These are phyloP conservation scores for Probosciger aterrimus DNA, from an alignment of 2,113 vertebrate species.

Conservation along the genomic window DNA sequence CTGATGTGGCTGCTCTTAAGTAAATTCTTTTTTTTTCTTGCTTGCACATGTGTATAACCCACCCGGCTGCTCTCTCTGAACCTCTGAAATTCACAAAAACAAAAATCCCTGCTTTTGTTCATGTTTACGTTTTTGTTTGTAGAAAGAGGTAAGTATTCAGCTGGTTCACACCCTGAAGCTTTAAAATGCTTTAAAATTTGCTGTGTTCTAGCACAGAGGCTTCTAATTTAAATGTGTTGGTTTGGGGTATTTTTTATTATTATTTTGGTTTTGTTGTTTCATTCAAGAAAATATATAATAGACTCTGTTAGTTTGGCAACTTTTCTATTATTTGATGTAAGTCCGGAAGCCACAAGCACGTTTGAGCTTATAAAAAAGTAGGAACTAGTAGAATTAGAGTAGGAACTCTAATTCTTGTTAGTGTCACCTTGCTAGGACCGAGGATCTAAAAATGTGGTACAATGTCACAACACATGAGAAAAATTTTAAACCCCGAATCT, in stretches of 20 bases:
- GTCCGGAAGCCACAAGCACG: neutral
- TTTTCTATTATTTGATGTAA: neutral
- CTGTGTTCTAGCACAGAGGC: neutral
- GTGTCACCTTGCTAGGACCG: neutral
- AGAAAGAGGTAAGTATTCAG: neutral
- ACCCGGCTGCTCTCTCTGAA: neutral
- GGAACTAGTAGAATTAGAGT: neutral
- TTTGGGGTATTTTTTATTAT: neutral
- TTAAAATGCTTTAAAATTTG: neutral
- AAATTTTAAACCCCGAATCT: neutral
- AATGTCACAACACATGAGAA: fast-evolving
- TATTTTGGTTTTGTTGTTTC: neutral
- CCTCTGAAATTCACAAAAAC: neutral
- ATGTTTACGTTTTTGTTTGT: neutral
- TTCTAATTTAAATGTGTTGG: neutral
- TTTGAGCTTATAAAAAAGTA: neutral
- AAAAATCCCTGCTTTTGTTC: neutral
- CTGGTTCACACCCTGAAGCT: neutral
- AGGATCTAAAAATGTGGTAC: neutral
- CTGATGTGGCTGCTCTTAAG: neutral
- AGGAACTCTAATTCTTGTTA: neutral
- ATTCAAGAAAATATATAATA: neutral
- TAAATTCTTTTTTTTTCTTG: neutral
- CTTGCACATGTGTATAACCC: neutral
- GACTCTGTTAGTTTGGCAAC: neutral